These are phyloP conservation scores for Morelia viridis DNA, from an alignment of 2,797 vertebrate species.

Conservation along the genomic window DNA sequence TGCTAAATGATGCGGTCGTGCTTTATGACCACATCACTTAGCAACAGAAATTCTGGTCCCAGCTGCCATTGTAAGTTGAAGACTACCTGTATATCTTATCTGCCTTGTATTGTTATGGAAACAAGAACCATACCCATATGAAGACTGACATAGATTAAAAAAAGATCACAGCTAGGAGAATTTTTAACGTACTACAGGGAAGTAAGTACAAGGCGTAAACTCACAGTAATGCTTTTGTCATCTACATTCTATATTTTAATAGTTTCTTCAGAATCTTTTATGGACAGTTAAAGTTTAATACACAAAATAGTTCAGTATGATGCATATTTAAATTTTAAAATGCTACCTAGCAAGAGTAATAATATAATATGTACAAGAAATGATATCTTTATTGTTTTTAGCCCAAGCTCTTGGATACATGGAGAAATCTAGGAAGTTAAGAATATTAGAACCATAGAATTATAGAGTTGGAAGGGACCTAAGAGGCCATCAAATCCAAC, in stretches of 20 bases:
- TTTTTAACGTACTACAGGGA: fast-evolving
- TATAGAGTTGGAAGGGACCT: too few species aligned
- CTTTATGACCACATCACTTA: too few species aligned
- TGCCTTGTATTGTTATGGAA: constrained; percentile 8
- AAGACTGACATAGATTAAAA: not conserved
- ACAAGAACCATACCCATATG: not conserved
- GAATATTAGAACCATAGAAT: not conserved
- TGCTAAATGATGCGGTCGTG: too few species aligned
- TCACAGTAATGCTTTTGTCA: not conserved
- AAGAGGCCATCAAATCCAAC: too few species aligned
- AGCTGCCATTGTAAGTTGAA: too few species aligned
- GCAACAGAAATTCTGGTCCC: too few species aligned
- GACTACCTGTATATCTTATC: not conserved
- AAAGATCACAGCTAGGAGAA: not conserved
- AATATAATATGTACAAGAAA: not conserved
- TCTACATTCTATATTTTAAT: not conserved
- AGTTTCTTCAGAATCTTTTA: not conserved
- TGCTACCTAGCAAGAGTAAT: too few species aligned
- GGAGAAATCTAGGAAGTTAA: not conserved
- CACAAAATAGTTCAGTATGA: not conserved
- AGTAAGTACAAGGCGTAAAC: not conserved
- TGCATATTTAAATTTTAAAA: not conserved
- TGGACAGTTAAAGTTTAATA: not conserved
- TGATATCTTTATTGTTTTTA: not conserved
- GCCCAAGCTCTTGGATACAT: not conserved